Conservation (phyloP, 1,140 invertebrate species). For the Drosophila serrata region DNA sequence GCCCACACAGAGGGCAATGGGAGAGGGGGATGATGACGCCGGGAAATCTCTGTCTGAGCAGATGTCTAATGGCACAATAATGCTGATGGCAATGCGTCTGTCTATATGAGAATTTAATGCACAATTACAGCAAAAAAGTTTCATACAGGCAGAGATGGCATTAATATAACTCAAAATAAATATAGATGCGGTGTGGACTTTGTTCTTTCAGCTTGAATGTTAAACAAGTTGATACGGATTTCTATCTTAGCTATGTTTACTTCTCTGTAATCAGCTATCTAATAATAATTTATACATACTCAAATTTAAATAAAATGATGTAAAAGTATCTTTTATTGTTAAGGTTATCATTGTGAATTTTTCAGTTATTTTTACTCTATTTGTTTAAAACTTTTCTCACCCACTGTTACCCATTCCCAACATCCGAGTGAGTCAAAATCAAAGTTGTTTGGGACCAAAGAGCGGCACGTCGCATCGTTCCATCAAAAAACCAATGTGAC, state of each 20-base stretch:
- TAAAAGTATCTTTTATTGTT: not conserved
- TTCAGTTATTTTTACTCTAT: not conserved
- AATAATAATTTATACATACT: not conserved
- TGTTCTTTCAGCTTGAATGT: not conserved
- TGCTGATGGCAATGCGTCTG: conserved; percentile 46
- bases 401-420: not conserved
- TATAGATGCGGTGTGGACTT: not conserved
- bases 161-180: not conserved
- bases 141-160: not conserved
- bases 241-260: not conserved
- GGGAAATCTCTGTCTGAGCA: conserved; percentile 25
- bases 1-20: not conserved
- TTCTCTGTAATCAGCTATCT: not conserved
- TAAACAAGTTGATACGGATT: not conserved
- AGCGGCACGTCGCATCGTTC: conserved; percentile 29
- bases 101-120: conserved; percentile 36
- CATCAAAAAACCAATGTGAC: conserved; percentile 44
- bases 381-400: not conserved
- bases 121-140: conserved; percentile 37
- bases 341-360: not conserved
- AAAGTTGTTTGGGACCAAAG: not conserved
- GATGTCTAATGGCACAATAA: conserved; percentile 71
- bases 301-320: not conserved
- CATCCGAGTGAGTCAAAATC: conserved; percentile 7
- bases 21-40: not conserved